These are phyloP conservation scores for Turritopsis rubra DNA, from an alignment of 30 jellyfish, hydroid and myxozoan species.

Conservation along the genomic window DNA sequence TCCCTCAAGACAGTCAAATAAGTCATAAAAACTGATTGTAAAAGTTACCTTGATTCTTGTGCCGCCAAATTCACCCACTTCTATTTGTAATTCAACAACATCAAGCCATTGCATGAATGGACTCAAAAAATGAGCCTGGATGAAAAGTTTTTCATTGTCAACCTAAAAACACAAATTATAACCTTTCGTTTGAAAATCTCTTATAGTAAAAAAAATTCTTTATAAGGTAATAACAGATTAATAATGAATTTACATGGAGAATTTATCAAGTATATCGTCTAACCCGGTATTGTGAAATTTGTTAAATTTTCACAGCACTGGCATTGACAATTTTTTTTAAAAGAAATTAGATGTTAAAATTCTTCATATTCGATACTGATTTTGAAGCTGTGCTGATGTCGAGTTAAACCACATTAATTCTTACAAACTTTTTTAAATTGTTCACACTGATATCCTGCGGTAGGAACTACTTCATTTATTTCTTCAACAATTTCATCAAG, in stretches of 20 bases:
- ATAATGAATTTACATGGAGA: no score
- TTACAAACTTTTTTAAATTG: neutral
- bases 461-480: neutral
- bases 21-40: neutral
- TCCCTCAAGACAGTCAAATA: no score
- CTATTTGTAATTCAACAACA: conserved; percentile 70
- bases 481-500: neutral
- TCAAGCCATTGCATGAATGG: conserved; percentile 71
- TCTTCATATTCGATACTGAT: neutral
- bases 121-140: conserved; percentile 61
- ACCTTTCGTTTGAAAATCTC: no score
- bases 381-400: no score
- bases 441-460: no score
- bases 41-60: conserved; percentile 37
- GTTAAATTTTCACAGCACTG: conserved; percentile 26
- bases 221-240: no score
- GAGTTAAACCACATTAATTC: neutral
- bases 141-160: conserved; percentile 49
- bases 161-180: conserved; percentile 30
- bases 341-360: conserved; percentile 37
- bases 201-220: no score
- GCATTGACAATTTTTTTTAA: conserved; percentile 18
- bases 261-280: no score
- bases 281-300: no score
- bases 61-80: conserved; percentile 56